Evolutionary conservation across 2,888 invertebrate species (phyloP), one percentile per base, ranked within the genome.

Genomic region (Drosophila differens): DNA sequence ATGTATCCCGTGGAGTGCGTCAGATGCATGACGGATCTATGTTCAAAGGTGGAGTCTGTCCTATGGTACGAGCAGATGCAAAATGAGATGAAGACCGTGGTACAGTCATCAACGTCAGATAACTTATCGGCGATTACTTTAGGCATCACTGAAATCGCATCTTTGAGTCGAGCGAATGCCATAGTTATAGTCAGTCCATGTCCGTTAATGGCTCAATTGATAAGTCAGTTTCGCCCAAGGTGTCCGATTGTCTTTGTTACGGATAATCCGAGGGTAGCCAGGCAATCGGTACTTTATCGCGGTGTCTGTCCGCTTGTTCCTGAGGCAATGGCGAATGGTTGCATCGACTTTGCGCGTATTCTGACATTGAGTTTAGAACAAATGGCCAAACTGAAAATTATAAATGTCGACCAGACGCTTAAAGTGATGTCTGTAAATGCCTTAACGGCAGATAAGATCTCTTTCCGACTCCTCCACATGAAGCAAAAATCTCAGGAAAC

Each of bases 31-130:
- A 97, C 97, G 30, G 96, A 97, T 93, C 98, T 98, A 89, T 98
- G 98, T 93, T 96, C 97, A 93, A 99, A 99, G 94, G 99, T 99
- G 0, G 99, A 99, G 93, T 97, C 98, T 2, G 98, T 98, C 0
- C 95, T 99, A 76, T 99, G 98, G 97, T 98, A 99, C 83, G 96
- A 95, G 82, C 97, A 97, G 92, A 94, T 97, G 74, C 98, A 98
- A 94, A 95, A 95, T 58, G 99, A 99, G 91, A 94, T 99, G 33
- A 94, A 95, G 25, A 72, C 59, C 28, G 72, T 82, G 14, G 76
- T 82, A 7, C 87, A 85, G 33, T 68, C 79, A 1, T 41, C 96
- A 1, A 39, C 96, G 3, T 95, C 97, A 30, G 99, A 99, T 92
- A 96, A 97, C 32, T 96, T 98, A 4, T 98, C 98, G 93, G 96